Conservation (phyloP, 2,888 invertebrate species). For the Coecobrya sp. region DNA sequence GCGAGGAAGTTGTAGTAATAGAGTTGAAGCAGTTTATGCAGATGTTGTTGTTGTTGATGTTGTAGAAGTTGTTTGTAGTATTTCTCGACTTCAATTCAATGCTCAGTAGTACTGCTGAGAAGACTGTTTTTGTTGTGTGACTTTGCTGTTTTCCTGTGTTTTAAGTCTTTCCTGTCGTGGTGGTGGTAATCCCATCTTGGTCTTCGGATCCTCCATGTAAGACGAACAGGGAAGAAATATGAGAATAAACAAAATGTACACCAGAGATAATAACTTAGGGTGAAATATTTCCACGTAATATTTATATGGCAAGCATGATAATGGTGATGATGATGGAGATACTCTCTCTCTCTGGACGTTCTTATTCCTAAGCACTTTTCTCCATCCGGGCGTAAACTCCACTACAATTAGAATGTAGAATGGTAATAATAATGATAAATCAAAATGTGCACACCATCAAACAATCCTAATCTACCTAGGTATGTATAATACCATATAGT, state of each 20-base stretch:
- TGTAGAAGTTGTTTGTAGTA: conserved; percentile 18
- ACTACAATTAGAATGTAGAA: not conserved
- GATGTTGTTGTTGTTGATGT: conserved; percentile 55
- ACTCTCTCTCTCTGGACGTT: not conserved
- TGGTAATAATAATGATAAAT: conserved; percentile 6
- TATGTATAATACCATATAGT: no score
- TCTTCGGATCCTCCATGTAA: conserved; percentile 8
- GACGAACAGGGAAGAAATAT: conserved; percentile 18
- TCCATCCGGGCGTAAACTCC: conserved; percentile 10
- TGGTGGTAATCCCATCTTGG: conserved; percentile 32
- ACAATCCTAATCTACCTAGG: no score
- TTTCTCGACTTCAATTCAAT: conserved; percentile 19
- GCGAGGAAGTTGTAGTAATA: not conserved
- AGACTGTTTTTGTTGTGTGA: conserved; percentile 60
- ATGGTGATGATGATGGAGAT: no score
- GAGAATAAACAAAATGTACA: conserved; percentile 38
- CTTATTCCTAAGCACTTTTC: conserved; percentile 1
- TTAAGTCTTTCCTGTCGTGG: conserved; percentile 48
- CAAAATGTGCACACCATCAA: not conserved
- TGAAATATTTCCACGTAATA: conserved; percentile 39
- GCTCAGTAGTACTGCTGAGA: not conserved
- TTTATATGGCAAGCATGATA: conserved; percentile 6
- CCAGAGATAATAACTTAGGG: conserved; percentile 34
- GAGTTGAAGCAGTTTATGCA: conserved; percentile 50
- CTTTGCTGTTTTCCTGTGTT: conserved; percentile 59